phyloP scores from a whole-genome alignment of 2,797 vertebrate genomes.

The Myotis planiceps region DNA sequence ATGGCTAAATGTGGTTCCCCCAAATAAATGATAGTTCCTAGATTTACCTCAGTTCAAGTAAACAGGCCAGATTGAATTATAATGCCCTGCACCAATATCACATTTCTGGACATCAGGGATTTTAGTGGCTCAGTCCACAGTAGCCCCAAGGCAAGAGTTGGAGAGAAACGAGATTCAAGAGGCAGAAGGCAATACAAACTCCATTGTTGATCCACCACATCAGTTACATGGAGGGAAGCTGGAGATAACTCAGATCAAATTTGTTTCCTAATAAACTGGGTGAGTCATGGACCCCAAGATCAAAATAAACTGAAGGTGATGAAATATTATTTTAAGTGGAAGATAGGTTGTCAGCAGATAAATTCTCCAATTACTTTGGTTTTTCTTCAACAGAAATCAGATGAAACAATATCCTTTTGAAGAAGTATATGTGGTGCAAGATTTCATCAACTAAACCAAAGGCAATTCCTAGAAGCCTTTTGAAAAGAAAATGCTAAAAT shows the following conservation, averaged over 20 bases:
- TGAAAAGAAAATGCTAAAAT: conserved; percentile 69
- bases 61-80: not conserved
- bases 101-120: not conserved
- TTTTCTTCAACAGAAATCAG: conserved; percentile 58
- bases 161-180: not conserved
- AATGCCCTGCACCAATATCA: not conserved
- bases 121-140: not conserved
- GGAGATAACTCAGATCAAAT: not conserved
- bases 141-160: not conserved
- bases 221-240: not conserved
- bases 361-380: conserved; percentile 26
- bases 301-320: conserved; percentile 33
- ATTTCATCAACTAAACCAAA: conserved; percentile 58
- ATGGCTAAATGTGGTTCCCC: not conserved
- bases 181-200: not conserved
- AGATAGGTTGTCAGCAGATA: conserved; percentile 12
- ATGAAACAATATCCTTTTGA: conserved; percentile 54
- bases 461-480: conserved; percentile 69
- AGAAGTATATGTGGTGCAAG: not conserved
- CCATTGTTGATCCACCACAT: not conserved
- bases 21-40: not conserved
- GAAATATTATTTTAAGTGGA: conserved; percentile 27
- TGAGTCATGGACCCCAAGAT: not conserved
- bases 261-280: not conserved
- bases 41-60: not conserved